phyloP scores from a whole-genome alignment of 1,140 invertebrate genomes.

The Drosophila ogumai region DNA sequence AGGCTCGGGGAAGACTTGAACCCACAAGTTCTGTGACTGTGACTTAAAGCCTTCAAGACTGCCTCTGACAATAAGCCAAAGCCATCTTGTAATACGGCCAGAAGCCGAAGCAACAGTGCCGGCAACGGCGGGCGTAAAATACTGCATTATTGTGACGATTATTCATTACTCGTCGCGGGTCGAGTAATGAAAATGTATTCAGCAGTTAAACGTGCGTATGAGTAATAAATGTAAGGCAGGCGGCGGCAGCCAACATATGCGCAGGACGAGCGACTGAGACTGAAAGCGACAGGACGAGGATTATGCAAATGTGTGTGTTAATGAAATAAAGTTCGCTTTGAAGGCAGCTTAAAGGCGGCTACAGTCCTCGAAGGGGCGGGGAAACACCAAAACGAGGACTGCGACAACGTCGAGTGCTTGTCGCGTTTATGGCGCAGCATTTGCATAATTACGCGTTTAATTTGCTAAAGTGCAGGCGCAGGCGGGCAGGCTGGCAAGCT shows the following conservation, averaged over 20 bases:
- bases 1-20: slow-evolving; percentile 2
- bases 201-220: slow-evolving; percentile 80
- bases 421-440: slow-evolving; percentile 74
- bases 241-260: slow-evolving; percentile 36
- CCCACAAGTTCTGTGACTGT: not conserved
- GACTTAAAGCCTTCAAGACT: slow-evolving; percentile 11
- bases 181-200: slow-evolving; percentile 80
- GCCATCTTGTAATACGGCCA: slow-evolving; percentile 27
- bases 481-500: slow-evolving; percentile 30
- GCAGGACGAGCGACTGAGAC: not conserved
- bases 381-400: slow-evolving; percentile 36
- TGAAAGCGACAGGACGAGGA: slow-evolving; percentile 29
- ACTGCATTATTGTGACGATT: slow-evolving; percentile 66
- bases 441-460: slow-evolving; percentile 83
- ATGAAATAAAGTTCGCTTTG: slow-evolving; percentile 82
- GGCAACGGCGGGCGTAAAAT: slow-evolving; percentile 34
- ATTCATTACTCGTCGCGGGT: slow-evolving; percentile 71
- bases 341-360: slow-evolving; percentile 64
- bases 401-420: slow-evolving; percentile 67
- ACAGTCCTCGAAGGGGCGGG: slow-evolving; percentile 3
- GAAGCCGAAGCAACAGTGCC: slow-evolving; percentile 22
- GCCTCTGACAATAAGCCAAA: slow-evolving; percentile 24
- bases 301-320: slow-evolving; percentile 78
- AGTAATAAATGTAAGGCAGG: slow-evolving; percentile 74
- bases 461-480: slow-evolving; percentile 79